Percentiles rank a stretch among this genome's conserved stretches.
Evolutionary conservation across 2,113 vertebrate species (phyloP).

Genomic region (Crotalus viridis): DNA sequence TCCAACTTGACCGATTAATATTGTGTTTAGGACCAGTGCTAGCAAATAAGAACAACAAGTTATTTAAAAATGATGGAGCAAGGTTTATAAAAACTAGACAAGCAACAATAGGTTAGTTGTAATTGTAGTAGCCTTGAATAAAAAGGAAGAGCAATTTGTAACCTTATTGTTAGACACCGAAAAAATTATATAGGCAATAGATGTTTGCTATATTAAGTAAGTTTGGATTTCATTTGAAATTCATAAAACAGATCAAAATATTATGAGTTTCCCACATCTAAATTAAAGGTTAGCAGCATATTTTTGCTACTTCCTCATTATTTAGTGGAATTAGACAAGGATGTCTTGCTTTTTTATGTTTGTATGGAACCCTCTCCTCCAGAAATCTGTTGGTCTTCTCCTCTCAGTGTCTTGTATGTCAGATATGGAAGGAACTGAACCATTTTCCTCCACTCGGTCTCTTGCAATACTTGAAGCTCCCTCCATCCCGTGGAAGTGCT

Average conservation of each 20-base stretch:
- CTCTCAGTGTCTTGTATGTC: too few species aligned
- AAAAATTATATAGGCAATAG: not conserved
- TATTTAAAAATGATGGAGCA: not conserved
- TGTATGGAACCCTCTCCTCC: not conserved
- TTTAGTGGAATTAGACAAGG: not conserved
- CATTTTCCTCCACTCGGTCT: too few species aligned
- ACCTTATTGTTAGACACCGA: not conserved
- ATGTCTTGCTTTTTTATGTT: not conserved
- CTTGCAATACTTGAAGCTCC: too few species aligned
- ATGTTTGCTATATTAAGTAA: too few species aligned
- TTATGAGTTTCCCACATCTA: not conserved
- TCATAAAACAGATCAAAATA: not conserved
- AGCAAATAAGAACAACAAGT: not conserved
- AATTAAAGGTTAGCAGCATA: not conserved
- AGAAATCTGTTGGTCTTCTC: too few species aligned
- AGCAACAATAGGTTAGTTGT: not conserved
- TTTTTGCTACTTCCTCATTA: not conserved
- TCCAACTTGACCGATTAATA: not conserved
- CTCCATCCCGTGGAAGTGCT: too few species aligned
- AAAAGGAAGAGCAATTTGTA: not conserved
- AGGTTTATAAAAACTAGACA: not conserved
- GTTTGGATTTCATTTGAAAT: too few species aligned
- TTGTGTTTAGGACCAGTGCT: not conserved
- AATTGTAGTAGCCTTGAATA: not conserved
- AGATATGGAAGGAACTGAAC: too few species aligned